Evolutionary conservation across 2,797 vertebrate genomes (phyloP), one percentile per base, ranked within the genome.

Genomic region (Neopelma chrysocephalum): DNA sequence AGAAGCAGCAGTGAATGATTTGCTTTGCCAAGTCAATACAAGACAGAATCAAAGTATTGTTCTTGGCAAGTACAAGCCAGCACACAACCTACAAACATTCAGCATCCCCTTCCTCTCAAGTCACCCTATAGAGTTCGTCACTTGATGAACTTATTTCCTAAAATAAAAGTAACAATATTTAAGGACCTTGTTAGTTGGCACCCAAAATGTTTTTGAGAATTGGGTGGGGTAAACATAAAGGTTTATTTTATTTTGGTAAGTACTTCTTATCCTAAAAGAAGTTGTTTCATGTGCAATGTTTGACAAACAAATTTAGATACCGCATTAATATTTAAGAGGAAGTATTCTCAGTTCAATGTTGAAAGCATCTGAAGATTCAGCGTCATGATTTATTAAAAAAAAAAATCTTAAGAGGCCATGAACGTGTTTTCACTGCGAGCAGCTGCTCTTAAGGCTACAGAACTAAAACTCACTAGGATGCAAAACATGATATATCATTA

Each of bases 331-430:
- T 98, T 99, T 99, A 98, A 99, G 98, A 73, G 97, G 92, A 93
- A 97, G 98, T 98, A 98, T 98, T 98, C 98, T 98, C 97, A 98
- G 98, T 98, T 98, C 98, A 98, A 97, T 98, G 86, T 97, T 98
- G 96, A 98, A 98, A 98, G 97, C 96, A 98, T 98, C 97, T 97
- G 96, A 98, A 98, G 98, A 98, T 97, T 97, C 98, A 97, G 96
- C 97, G 97, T 98, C 98, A 98, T 98, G 96, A 98, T 98, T 99
- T 98, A 98, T 98, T 99, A 2, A 94, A 88, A 92, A 61, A 61
- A 61, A 75, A 92, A 82, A 81, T 51, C 73, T 97, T 96, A 96
- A 94, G 84, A 60, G 75, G 72, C 85, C 92, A 94, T 50, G 72
- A 89, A 96, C 19, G 6, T 53, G 90, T 93, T 97, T 82, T 93